Conservation (phyloP, 2,113 vertebrate genomes). For the Theristicus caerulescens region DNA sequence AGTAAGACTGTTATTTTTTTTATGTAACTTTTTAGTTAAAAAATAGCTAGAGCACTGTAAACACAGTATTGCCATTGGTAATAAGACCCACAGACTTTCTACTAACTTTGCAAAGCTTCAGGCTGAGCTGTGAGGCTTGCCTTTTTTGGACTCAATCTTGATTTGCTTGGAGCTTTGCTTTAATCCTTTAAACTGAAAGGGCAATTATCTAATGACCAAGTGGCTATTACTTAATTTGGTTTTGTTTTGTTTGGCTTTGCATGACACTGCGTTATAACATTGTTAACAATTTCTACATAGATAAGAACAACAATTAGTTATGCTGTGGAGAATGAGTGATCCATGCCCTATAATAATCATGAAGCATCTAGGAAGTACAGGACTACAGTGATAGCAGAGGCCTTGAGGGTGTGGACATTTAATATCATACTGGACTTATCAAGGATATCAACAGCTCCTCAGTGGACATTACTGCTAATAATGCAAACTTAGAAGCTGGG, state of each 20-base stretch:
- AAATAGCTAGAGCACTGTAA: not conserved
- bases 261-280: not conserved
- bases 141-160: not conserved
- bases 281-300: not conserved
- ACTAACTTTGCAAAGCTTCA: not conserved
- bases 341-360: not conserved
- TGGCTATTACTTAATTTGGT: not conserved
- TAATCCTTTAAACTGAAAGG: not conserved
- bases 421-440: not conserved
- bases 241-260: not conserved
- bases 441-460: not conserved
- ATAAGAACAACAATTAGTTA: not conserved
- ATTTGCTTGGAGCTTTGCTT: not conserved
- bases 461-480: not conserved
- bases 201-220: not conserved
- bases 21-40: not conserved
- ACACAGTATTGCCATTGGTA: not conserved
- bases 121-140: not conserved
- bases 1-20: not conserved
- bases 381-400: not conserved
- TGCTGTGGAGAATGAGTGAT: not conserved
- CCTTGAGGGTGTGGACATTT: not conserved
- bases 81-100: not conserved
- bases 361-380: not conserved
- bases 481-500: not conserved